Evolutionary conservation across 2,113 vertebrate species (phyloP), one percentile per base, ranked within the genome.

Genomic region (Podarcis raffonei): DNA sequence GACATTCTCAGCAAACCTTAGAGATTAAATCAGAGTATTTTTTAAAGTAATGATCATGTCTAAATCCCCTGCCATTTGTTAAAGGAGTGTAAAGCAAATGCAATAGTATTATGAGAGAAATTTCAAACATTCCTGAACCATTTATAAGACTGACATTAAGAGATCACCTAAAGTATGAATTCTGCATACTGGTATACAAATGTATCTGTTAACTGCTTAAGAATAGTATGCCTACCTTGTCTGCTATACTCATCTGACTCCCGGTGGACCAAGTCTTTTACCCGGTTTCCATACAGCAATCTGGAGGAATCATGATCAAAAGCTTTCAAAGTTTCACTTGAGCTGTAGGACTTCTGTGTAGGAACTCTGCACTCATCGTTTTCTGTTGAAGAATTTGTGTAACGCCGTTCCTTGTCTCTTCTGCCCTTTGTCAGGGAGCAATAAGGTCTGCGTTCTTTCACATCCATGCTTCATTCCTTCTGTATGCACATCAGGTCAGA

Each of bases 401-500:
- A 98, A n/a, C 98, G 98, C 4, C 98, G 97, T 23, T 98, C 98
- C 83, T 98, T 99, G 90, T 99, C 98, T 90, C 98, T 97, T 88
- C 98, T 97, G 97, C 97, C 98, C 97, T 99, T 99, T 93, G 99
- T 99, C 96, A 99, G 97, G 94, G 98, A 99, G 97, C 98, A 99
- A 94, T 99, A 99, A 96, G 98, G 98, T 97, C 98, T 97, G 94
- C 98, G 98, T 97, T 99, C 98, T 94, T 98, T 99, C 97, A 99
- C 98, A 98, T 99, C 99, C 99, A 99, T 99, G 94, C 98, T 98
- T 98, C 98, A 97, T 96, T 98, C 98, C 99, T 98, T 98, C 97
- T 96, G 97, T 95, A 97, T 8, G 94, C 96, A 90, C 97, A 96
- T 97, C 96, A 94, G 96, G 94, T 94, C 96, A 83, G 92, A 89